A percentile compares a stretch with the other conserved stretches of the same genome.
Evolutionary conservation across 1,140 invertebrate genomes (phyloP).

Genomic region (Tetragonula clypearis): DNA sequence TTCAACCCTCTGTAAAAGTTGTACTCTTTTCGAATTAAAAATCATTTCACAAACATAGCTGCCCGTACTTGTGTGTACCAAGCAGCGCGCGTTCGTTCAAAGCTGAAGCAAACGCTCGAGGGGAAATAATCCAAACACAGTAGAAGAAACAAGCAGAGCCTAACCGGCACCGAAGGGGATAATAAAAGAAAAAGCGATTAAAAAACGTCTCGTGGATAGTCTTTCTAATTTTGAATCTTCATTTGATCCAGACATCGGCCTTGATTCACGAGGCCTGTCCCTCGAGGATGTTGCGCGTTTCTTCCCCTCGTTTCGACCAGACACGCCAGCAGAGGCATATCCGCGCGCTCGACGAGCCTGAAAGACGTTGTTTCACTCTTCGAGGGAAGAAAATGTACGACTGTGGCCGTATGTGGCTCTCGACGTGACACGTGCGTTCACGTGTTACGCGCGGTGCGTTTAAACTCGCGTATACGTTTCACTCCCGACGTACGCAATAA

Average conservation of each 20-base stretch:
- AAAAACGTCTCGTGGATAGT: not conserved
- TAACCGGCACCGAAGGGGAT: not conserved
- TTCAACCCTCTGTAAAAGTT: too few species aligned
- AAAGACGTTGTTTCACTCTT: not conserved
- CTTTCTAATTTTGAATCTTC: slow-evolving; percentile 1
- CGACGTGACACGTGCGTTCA: slow-evolving; percentile 50
- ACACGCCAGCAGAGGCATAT: not conserved
- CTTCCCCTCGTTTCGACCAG: not conserved
- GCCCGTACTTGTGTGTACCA: not conserved
- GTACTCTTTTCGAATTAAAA: not conserved
- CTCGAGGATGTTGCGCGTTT: not conserved
- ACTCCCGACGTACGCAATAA: not conserved
- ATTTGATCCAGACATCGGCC: not conserved
- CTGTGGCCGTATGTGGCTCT: not conserved
- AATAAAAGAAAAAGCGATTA: not conserved
- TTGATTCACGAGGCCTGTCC: not conserved
- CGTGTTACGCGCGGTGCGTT: slow-evolving; percentile 27
- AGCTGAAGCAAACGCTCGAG: not conserved
- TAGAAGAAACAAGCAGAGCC: not conserved
- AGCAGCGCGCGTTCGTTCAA: not conserved
- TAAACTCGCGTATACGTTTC: not conserved
- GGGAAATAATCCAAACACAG: not conserved
- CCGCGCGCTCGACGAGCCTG: too few species aligned
- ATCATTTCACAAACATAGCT: not conserved
- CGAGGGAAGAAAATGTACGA: not conserved